Evolutionary conservation across 2,113 vertebrate species (phyloP), one percentile per base, ranked within the genome.

Genomic region (Prionailurus viverrinus): DNA sequence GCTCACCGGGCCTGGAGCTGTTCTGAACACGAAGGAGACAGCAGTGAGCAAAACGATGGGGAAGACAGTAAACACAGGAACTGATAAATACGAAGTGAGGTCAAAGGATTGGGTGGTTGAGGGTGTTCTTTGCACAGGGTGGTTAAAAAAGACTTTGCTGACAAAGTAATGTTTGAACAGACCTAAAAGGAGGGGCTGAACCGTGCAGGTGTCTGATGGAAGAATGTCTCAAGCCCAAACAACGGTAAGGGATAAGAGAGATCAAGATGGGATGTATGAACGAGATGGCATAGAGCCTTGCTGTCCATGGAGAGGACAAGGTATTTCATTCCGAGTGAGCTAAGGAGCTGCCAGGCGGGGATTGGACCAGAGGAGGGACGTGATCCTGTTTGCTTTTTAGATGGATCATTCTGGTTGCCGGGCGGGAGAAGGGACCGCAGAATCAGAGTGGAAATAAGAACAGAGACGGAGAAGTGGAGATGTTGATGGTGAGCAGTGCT

Each of bases 101-200:
- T 83, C 65, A 41, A 63, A 89, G n/a, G 48, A 80, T 2, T 51
- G 61, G 86, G 29, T 68, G 39, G 15, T 0, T 41, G 53, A 58
- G 13, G 29, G 8, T 81, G 36, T n/a, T 89, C 23, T 66, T 93
- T 68, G 74, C 63, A 73, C 9, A 84, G 25, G 27, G 39, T 33
- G 5, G 55, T 93, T 90, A 81, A 33, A 9, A 85, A 94, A 94
- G 36, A 36, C 5, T 48, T 87, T 58, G 45, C 14, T 39, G 86
- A 74, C 33, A 33, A 87, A 66, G 69, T 33, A 29, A n/a, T 55
- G 48, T 85, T 74, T 84, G 55, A 65, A 95, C 18, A 93, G 53
- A 73, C 3, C 9, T 61, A 39, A 94, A 76, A 29, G 55, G 53
- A 51, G 15, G 74, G 51, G 39, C 61, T 78, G 31, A 76, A 31